These are phyloP conservation scores for Cavia porcellus DNA, from an alignment of 2,113 vertebrate species.

Conservation along the genomic window DNA sequence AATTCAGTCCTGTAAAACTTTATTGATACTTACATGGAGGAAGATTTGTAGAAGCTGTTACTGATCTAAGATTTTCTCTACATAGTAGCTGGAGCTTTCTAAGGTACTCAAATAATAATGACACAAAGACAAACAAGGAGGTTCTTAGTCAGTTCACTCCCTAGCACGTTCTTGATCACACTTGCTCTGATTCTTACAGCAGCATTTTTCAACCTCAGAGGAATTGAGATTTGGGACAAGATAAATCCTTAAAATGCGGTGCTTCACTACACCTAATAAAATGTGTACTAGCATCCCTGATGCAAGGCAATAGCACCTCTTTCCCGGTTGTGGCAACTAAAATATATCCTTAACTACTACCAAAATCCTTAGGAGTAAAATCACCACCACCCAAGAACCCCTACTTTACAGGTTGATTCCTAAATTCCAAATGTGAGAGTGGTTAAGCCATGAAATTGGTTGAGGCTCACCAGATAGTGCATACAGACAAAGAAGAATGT, in stretches of 20 bases:
- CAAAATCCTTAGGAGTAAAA: background rate
- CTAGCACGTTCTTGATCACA: background rate
- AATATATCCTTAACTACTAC: background rate
- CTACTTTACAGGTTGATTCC: background rate
- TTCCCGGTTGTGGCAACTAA: background rate
- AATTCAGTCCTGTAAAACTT: background rate
- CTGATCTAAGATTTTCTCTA: background rate
- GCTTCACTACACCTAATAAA: background rate
- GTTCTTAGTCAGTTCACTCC: background rate
- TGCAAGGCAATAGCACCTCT: background rate
- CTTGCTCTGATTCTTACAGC: background rate
- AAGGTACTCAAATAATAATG: background rate
- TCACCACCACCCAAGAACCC: background rate
- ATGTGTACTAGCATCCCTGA: background rate
- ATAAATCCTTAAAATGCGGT: background rate
- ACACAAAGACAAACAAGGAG: background rate
- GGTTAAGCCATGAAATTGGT: background rate
- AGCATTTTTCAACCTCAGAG: background rate
- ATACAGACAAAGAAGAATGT: background rate
- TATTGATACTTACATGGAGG: background rate
- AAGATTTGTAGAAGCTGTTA: background rate
- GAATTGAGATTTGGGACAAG: background rate
- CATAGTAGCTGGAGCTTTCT: background rate
- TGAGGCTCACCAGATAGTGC: background rate
- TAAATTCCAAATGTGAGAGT: background rate